Percentiles rank a stretch among this genome's conserved stretches.
phyloP scores from a whole-genome alignment of 2,113 vertebrate species.

The Gallinago paraguaiae region DNA sequence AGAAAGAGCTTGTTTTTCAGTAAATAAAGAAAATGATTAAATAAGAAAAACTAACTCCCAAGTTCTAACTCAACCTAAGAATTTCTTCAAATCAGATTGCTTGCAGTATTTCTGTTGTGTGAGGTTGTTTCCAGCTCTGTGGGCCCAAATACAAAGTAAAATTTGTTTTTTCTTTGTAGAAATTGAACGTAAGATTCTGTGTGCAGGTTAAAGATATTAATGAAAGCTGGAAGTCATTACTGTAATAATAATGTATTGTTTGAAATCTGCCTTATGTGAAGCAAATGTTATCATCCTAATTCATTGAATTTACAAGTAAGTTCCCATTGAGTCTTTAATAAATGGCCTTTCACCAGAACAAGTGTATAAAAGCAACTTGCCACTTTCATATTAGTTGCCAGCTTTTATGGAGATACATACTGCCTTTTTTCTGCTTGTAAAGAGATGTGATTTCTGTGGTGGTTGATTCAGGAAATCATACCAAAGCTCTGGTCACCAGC shows the following conservation, averaged over 20 bases:
- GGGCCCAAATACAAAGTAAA: not conserved
- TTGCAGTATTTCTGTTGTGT: not conserved
- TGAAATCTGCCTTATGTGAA: not conserved
- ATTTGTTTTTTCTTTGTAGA: not conserved
- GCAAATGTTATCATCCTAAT: not conserved
- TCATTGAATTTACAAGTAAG: not conserved
- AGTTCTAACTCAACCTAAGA: not conserved
- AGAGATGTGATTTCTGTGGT: not conserved
- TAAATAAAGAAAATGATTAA: not conserved
- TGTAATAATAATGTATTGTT: not conserved
- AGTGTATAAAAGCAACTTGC: not conserved
- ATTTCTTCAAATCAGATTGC: not conserved
- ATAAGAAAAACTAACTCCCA: not conserved
- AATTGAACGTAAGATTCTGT: not conserved
- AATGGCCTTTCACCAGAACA: not conserved
- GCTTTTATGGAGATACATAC: not conserved
- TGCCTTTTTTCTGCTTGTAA: not conserved
- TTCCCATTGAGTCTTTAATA: not conserved
- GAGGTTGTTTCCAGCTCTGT: not conserved
- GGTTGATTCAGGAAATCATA: not conserved
- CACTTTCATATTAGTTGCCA: not conserved
- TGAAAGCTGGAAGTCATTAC: not conserved
- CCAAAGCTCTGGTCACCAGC: not conserved
- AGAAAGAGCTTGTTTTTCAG: not conserved
- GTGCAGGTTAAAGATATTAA: not conserved